A percentile compares a stretch with the other conserved stretches of the same genome.
These are phyloP conservation scores for Tachyglossus aculeatus DNA, from an alignment of 2,797 vertebrate genomes.

Conservation along the genomic window DNA sequence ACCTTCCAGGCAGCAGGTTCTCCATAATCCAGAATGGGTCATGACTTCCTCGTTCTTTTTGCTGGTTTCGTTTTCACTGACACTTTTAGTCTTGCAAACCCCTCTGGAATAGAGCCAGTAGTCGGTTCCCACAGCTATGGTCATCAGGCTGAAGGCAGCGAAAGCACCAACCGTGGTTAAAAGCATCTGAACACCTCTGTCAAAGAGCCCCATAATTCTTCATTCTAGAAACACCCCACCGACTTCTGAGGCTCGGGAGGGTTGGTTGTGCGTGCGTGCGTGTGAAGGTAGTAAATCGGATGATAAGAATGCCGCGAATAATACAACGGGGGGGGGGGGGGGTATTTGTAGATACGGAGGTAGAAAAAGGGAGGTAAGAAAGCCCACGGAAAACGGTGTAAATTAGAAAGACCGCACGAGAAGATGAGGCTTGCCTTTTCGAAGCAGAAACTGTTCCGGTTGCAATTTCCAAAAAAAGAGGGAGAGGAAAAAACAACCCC, in stretches of 20 bases:
- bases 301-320: conserved; percentile 78
- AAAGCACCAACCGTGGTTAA: conserved; percentile 99
- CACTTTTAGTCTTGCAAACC: conserved; percentile 96
- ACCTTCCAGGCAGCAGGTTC: conserved; percentile 99
- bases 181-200: conserved; percentile 98
- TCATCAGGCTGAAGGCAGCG: conserved; percentile 99
- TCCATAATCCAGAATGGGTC: conserved; percentile 98
- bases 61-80: conserved; percentile 96
- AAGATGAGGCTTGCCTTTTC: conserved; percentile 79
- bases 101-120: conserved; percentile 98
- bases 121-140: conserved; percentile 97
- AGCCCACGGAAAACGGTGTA: conserved; percentile 80
- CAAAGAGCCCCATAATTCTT: conserved; percentile 99
- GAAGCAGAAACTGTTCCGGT: conserved; percentile 77
- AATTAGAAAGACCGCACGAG: conserved; percentile 78
- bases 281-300: conserved; percentile 73
- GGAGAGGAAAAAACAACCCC: conserved; percentile 57
- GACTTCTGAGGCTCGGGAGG: conserved; percentile 79
- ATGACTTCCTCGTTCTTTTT: conserved; percentile 99
- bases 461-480: conserved; percentile 58
- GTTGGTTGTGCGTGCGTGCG: conserved; percentile 71
- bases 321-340: conserved; percentile 71
- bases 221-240: conserved; percentile 97
- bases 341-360: conserved; percentile 67
- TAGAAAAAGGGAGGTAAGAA: conserved; percentile 80